Evolutionary conservation across 2,888 invertebrate genomes (phyloP).

Genomic region (Glyphotaelius pellucidus): DNA sequence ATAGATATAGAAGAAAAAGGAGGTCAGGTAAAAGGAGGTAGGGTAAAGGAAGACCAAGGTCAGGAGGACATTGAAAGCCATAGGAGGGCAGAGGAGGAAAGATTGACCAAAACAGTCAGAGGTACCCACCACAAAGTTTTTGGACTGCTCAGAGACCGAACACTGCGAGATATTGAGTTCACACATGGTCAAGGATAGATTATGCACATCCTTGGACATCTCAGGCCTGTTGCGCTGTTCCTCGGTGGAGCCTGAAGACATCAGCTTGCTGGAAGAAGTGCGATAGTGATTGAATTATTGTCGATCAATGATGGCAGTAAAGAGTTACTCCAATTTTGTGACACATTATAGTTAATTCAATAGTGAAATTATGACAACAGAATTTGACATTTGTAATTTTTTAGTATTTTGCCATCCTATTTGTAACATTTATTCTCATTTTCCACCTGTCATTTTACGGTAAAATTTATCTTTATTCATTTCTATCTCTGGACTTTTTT

Average conservation of each 20-base stretch:
- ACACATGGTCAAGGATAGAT: slow-evolving; percentile 68
- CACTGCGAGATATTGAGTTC: slow-evolving; percentile 89
- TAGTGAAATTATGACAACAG: too few species aligned
- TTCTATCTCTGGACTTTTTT: too few species aligned
- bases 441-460: too few species aligned
- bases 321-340: too few species aligned
- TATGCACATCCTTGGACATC: background rate
- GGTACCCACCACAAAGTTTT: slow-evolving; percentile 78
- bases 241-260: background rate
- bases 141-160: slow-evolving; percentile 78
- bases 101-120: background rate
- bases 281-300: background rate
- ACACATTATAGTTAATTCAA: too few species aligned
- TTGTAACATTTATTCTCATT: too few species aligned
- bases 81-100: background rate
- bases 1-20: too few species aligned
- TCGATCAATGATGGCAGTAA: too few species aligned
- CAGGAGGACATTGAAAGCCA: background rate
- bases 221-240: background rate
- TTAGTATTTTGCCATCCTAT: too few species aligned
- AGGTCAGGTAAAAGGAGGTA: too few species aligned
- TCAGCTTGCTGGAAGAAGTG: background rate
- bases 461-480: too few species aligned
- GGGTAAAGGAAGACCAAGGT: background rate
- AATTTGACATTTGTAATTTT: too few species aligned